Evolutionary conservation across 1,140 invertebrate species (phyloP), one percentile per base, ranked within the genome.

Genomic region (Cydia strobilella): DNA sequence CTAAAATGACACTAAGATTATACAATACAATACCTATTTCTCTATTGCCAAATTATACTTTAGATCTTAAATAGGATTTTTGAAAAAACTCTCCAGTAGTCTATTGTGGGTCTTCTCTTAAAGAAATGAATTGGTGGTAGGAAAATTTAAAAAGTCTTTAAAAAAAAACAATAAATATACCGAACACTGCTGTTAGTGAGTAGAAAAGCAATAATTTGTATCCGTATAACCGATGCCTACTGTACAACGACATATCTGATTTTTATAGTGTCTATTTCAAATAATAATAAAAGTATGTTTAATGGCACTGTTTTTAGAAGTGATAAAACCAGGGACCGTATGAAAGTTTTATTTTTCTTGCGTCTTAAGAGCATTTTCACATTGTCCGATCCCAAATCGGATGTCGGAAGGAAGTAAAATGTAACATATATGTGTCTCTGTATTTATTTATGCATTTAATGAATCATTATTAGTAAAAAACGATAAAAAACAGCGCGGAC

Each of bases 171-270:
- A 59, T 59, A 59, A 81, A 82, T 75, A 82, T 81, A 83, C 76
- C 81, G 79, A 84, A 84, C 82, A 83, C 84, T 79, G 86, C 87
- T 89, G 83, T 80, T 90, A 90, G 88, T 84, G 80, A 81, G 90
- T 90, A 90, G 89, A 86, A 78, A 88, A 86, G 87, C 88, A 86
- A 90, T 89, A 89, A 89, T 88, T 85, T 85, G 88, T 85, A 88
- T 86, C 85, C 82, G 48, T 82, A 80, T 87, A 84, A 84, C 83
- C 82, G 81, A 82, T 80, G 79, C 80, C 79, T 82, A 82, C 79
- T 82, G 80, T 86, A 85, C 84, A 86, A 87, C 79, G 85, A 92
- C 89, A 92, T 90, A 92, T 92, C 90, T 90, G 87, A 85, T 90
- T 91, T 83, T 90, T 88, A 85, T 89, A 88, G 80, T 87, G 85